Evolutionary conservation across 1,140 invertebrate species (phyloP), one percentile per base, ranked within the genome.

Genomic region (Leptoteleia sp.): DNA sequence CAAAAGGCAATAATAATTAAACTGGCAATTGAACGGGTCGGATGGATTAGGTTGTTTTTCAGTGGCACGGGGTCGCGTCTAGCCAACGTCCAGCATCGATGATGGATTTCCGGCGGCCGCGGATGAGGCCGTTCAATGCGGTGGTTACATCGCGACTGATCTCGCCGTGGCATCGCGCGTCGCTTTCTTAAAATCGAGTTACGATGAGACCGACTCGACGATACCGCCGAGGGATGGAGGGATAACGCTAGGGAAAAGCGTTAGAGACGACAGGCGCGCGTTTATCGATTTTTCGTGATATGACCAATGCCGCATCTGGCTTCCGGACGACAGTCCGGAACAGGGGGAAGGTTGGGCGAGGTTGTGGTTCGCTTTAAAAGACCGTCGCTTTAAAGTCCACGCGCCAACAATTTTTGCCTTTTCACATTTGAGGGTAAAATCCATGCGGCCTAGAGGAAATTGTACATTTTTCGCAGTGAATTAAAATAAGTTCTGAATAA

Each of bases 131-230:
- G 84, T 85, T 81, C 82, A 81, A 84, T 45, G 77, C 84, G 81
- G 80, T 82, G 88, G 87, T 89, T 89, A 89, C 88, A 89, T 89
- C 83, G 87, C 88, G 88, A 89, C 88, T 89, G 87, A 87, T 81
- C 79, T 64, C 47, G 77, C 47, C 54, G 72, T 50, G 79, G 70
- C 82, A 82, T 79, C 55, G 48, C 76, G 59, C 73, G 79, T 45
- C 47, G 80, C 75, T 71, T 83, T 81, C 83, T 84, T 83, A 80
- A 85, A 85, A 79, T 79, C 79, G 68, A 76, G 78, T 83, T 82
- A 67, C 68, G 45, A 37, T 62, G 33, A n/a, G n/a, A 48, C 13
- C 42, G 37, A 50, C 25, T 40, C 76, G 67, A 35, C 67, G 54
- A 71, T 35, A n/a, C 22, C 31, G 22, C 27, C 42, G 54, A 47